These are phyloP conservation scores for Cordilura impudica DNA, from an alignment of 2,888 invertebrate species.

Conservation along the genomic window DNA sequence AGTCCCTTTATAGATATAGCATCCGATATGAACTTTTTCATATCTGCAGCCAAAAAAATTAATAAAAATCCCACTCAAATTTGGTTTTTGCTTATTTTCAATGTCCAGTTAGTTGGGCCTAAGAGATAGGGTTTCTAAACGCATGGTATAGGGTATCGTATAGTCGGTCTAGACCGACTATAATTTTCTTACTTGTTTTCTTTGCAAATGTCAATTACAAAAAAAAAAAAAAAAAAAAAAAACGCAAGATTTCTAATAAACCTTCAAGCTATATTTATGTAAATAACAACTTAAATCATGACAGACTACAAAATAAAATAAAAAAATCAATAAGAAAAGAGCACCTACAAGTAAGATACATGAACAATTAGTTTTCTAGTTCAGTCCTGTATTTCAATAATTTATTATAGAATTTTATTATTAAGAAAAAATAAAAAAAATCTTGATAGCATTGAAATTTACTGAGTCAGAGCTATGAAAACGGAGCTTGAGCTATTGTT, in stretches of 20 bases:
- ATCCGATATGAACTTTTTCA: too few relatives aligned
- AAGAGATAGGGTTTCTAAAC: too few relatives aligned
- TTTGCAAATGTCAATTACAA: slow-evolving; percentile 44
- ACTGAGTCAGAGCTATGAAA: slow-evolving; percentile 51
- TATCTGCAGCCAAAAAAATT: too few relatives aligned
- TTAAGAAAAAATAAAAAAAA: slow-evolving; percentile 25
- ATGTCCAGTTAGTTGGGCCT: too few relatives aligned
- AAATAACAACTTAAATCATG: slow-evolving; percentile 31
- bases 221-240: too few relatives aligned
- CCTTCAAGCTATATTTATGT: slow-evolving; percentile 9
- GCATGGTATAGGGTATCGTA: too few relatives aligned
- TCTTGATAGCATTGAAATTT: slow-evolving; percentile 56
- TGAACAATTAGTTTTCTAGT: slow-evolving; percentile 2
- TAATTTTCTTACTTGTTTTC: too few relatives aligned
- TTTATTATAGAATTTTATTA: slow-evolving; percentile 10
- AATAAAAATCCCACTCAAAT: too few relatives aligned
- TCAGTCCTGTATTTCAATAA: slow-evolving; percentile 35
- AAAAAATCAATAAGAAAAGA: slow-evolving; percentile 41
- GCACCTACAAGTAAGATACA: slow-evolving; percentile 42
- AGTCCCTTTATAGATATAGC: too few relatives aligned
- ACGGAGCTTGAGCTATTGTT: slow-evolving; percentile 1
- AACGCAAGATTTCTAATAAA: slow-evolving; percentile 31
- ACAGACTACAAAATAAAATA: background rate
- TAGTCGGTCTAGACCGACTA: too few relatives aligned
- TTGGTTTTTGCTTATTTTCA: too few relatives aligned